Conservation (phyloP, 1,140 invertebrate species). For the Phenacoccus solenopsis region DNA sequence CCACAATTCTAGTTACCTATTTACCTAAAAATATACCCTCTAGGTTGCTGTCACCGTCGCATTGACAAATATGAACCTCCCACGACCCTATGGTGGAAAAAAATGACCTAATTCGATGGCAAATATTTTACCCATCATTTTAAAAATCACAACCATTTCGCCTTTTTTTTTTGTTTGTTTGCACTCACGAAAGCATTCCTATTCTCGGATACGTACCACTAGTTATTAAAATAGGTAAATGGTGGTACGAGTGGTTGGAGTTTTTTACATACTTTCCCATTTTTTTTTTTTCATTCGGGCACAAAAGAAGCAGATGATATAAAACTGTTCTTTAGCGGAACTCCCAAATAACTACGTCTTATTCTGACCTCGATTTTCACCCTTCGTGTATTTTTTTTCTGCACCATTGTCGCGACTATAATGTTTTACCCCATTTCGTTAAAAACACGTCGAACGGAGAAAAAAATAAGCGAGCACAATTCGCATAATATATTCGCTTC, state of each 20-base stretch:
- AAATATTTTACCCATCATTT: conserved; percentile 2
- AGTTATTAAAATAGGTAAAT: background rate
- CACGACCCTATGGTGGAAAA: background rate
- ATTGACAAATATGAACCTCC: background rate
- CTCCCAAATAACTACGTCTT: background rate
- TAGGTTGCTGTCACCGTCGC: background rate
- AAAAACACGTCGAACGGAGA: background rate
- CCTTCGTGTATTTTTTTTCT: background rate
- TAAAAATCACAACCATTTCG: background rate
- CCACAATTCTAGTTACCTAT: background rate
- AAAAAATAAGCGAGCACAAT: background rate
- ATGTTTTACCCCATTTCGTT: background rate
- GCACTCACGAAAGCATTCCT: background rate
- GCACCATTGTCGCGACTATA: background rate
- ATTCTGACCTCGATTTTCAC: background rate
- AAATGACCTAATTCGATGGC: background rate
- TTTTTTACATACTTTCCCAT: background rate
- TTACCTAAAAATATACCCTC: background rate
- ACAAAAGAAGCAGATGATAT: background rate
- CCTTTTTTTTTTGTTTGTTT: background rate
- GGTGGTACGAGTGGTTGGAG: background rate
- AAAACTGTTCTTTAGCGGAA: background rate
- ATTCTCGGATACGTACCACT: background rate
- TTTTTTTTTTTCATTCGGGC: background rate
- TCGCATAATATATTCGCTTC: background rate